These are phyloP conservation scores for Ploceus nigricollis DNA, from an alignment of 2,113 vertebrate genomes.

Conservation along the genomic window DNA sequence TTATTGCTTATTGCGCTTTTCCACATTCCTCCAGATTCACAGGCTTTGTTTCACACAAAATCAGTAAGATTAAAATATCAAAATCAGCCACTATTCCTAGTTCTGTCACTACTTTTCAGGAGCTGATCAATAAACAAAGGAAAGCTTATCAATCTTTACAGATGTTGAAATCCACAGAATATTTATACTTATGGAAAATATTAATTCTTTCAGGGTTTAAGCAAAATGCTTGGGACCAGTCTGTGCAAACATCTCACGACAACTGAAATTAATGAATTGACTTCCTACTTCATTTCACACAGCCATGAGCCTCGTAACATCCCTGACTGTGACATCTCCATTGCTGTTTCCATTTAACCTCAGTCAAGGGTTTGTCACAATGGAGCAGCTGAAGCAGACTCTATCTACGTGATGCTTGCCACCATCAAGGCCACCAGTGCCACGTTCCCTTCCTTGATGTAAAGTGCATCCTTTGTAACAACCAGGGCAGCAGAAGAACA, in stretches of 20 bases:
- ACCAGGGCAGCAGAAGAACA: slow-evolving; percentile 1
- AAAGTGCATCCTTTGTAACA: neutral
- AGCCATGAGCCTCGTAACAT: neutral
- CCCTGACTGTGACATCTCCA: neutral
- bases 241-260: neutral
- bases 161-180: neutral
- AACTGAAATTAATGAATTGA: neutral
- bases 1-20: neutral
- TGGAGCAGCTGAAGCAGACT: neutral
- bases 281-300: neutral
- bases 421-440: neutral
- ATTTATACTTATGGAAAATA: neutral
- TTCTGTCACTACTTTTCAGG: neutral
- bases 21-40: neutral
- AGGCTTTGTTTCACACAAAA: neutral
- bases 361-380: neutral
- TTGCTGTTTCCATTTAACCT: neutral
- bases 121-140: neutral
- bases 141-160: neutral
- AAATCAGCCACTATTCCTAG: neutral
- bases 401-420: neutral
- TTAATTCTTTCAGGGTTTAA: neutral
- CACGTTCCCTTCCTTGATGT: neutral
- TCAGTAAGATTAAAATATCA: neutral
- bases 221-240: neutral